These are phyloP conservation scores for Thamnophis elegans DNA, from an alignment of 2,797 vertebrate species.

Conservation along the genomic window DNA sequence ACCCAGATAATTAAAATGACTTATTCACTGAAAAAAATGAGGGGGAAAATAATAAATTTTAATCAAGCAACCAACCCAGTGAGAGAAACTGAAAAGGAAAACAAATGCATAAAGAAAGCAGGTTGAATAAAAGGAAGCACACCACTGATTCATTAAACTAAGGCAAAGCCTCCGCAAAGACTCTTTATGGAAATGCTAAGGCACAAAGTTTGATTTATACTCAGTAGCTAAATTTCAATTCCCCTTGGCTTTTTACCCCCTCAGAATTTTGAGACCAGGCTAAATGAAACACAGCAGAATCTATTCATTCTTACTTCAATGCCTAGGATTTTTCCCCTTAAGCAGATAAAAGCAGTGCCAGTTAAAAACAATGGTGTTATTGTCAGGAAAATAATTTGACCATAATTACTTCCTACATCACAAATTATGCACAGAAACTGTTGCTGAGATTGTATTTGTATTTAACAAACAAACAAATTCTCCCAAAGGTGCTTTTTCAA, in stretches of 20 bases:
- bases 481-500: background rate
- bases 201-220: conserved; percentile 34
- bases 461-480: background rate
- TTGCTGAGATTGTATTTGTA: conserved; percentile 13
- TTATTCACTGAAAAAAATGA: conserved; percentile 6
- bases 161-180: conserved; percentile 12
- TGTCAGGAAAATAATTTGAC: conserved; percentile 26
- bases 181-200: conserved; percentile 27
- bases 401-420: conserved; percentile 14
- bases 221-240: conserved; percentile 32
- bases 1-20: background rate
- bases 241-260: conserved; percentile 4
- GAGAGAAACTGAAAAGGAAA: background rate
- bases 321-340: background rate
- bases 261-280: conserved; percentile 17
- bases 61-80: background rate
- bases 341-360: conserved; percentile 16
- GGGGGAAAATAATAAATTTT: conserved; percentile 11
- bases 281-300: conserved; percentile 21
- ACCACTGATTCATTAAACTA: conserved; percentile 38
- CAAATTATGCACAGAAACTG: conserved; percentile 17
- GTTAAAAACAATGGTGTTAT: conserved; percentile 32
- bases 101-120: conserved; percentile 8
- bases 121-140: conserved; percentile 17
- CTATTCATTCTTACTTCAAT: conserved; percentile 25